Evolutionary conservation across 2,888 invertebrate species (phyloP).

Genomic region (Apamea epomidion): DNA sequence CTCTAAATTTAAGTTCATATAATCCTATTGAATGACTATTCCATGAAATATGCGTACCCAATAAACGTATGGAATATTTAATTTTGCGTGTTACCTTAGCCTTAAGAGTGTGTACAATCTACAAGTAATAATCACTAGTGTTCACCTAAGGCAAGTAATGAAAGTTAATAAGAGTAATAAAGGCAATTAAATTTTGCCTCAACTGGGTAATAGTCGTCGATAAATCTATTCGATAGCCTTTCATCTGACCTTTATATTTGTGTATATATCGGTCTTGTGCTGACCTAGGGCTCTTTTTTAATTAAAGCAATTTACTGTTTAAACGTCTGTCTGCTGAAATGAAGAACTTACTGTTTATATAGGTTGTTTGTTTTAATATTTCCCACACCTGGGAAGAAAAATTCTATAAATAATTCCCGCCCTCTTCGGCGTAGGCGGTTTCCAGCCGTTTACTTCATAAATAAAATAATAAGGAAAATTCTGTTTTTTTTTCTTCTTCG

Average conservation of each 20-base stretch:
- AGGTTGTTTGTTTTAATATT: not conserved
- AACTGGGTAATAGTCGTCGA: not conserved
- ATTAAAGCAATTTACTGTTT: not conserved
- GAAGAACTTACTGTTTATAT: not conserved
- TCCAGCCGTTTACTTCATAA: not conserved
- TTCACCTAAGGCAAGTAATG: not conserved
- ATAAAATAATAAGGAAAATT: not conserved
- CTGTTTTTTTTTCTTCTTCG: not conserved
- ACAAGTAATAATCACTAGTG: not conserved
- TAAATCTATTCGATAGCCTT: conserved; percentile 7
- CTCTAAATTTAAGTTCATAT: too few relatives aligned
- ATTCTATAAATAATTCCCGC: not conserved
- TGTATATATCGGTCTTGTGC: not conserved
- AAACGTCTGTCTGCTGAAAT: not conserved
- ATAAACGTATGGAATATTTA: too few relatives aligned
- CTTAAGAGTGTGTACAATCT: not conserved
- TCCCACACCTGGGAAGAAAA: not conserved
- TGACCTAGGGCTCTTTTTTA: not conserved
- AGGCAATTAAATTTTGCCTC: not conserved
- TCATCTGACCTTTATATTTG: not conserved
- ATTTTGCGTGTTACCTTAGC: too few relatives aligned
- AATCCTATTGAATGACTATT: too few relatives aligned
- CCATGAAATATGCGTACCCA: too few relatives aligned
- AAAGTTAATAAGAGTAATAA: conserved; percentile 1
- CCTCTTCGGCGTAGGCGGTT: not conserved